Conservation (phyloP, 2,113 vertebrate genomes). For the Gasterosteus nipponicus region DNA sequence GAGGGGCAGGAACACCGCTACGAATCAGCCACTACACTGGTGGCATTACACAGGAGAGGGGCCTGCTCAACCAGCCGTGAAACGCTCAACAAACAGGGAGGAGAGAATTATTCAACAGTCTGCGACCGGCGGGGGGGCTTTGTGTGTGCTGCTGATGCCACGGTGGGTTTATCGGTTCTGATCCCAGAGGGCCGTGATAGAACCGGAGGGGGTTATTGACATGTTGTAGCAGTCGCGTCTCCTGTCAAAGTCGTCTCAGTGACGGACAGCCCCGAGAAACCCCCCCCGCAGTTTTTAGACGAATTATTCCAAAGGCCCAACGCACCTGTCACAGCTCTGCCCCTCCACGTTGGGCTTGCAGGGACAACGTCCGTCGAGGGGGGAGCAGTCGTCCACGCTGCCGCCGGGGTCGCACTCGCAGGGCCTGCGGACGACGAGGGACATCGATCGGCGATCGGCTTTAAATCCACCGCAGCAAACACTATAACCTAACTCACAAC, state of each 20-base stretch:
- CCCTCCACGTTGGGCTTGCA: constrained; percentile 91
- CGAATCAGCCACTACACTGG: constrained; percentile 56
- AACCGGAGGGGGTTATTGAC: constrained; percentile 21
- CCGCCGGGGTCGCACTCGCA: constrained; percentile 85
- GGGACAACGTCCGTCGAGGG: constrained; percentile 84
- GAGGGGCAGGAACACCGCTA: constrained; percentile 34
- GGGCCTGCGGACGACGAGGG: constrained; percentile 70
- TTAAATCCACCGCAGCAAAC: not conserved
- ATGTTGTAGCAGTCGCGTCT: constrained; percentile 17
- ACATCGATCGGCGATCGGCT: not conserved
- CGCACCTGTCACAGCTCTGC: constrained; percentile 87
- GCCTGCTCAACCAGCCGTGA: constrained; percentile 62
- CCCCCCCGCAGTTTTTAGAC: not conserved
- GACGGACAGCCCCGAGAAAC: not conserved
- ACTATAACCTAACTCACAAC: too few relatives aligned
- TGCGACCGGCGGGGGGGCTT: constrained; percentile 30
- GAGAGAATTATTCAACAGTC: constrained; percentile 56
- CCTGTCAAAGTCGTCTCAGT: constrained; percentile 14
- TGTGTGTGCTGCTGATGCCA: constrained; percentile 54
- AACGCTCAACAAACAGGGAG: constrained; percentile 62
- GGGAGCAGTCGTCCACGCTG: constrained; percentile 84
- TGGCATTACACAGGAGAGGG: constrained; percentile 63
- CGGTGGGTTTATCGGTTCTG: constrained; percentile 45
- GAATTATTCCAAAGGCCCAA: not conserved
- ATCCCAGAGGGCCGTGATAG: constrained; percentile 36